Evolutionary conservation across 2,113 vertebrate genomes (phyloP).

Genomic region (Perognathus longimembris): DNA sequence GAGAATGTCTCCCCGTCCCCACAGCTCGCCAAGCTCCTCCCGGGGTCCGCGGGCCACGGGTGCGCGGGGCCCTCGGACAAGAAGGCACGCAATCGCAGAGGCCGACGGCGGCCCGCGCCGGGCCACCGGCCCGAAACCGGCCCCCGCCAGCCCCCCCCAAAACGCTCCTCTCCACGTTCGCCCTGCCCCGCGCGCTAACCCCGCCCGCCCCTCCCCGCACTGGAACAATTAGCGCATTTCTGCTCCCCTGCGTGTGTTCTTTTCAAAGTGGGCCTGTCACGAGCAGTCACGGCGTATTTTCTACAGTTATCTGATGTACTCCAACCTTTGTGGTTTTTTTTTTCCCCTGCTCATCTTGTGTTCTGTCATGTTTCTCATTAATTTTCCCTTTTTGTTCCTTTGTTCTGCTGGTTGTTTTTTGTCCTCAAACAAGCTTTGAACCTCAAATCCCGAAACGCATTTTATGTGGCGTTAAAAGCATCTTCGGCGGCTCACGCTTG

Average conservation of each 20-base stretch:
- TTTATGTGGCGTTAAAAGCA: conserved; percentile 18
- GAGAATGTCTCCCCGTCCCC: too few relatives aligned
- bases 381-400: conserved; percentile 55
- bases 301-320: conserved; percentile 19
- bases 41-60: too few relatives aligned
- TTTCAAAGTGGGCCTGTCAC: conserved; percentile 49
- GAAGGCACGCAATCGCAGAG: too few relatives aligned
- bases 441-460: conserved; percentile 42
- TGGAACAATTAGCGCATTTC: conserved; percentile 31
- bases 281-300: conserved; percentile 30
- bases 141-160: fast-evolving
- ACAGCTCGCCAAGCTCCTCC: too few relatives aligned
- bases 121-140: too few relatives aligned
- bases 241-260: background rate
- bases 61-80: too few relatives aligned
- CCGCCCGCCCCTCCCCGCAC: conserved; percentile 19
- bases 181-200: background rate
- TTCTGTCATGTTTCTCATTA: conserved; percentile 55
- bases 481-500: background rate
- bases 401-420: conserved; percentile 56
- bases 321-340: conserved; percentile 42
- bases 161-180: background rate
- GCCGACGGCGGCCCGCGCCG: too few relatives aligned
- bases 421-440: conserved; percentile 70
- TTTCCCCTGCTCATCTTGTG: conserved; percentile 17